Evolutionary conservation across 2,797 vertebrate species (phyloP), one percentile per base, ranked within the genome.

Genomic region (Acanthurus leucopareius): DNA sequence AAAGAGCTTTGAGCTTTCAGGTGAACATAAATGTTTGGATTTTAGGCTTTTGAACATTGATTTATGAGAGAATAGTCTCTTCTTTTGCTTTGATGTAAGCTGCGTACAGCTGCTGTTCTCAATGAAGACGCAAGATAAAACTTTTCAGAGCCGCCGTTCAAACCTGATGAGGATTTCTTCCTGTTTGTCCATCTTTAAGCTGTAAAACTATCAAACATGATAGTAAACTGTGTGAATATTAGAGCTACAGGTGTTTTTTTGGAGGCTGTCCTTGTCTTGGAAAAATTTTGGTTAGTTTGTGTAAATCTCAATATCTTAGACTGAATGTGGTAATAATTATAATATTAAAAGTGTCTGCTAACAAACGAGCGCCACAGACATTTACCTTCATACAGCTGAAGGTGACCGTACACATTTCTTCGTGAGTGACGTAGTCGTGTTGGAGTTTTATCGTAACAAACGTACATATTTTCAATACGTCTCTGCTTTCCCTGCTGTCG

Each of bases 401-500:
- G 53, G 51, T 69, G 71, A 69, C 49, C 10, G 35, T 3, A 38
- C 1, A 2, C 28, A 28, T 70, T 73, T 57, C 61, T 67, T 73
- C 45, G 10, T 45, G 35, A 59, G 19, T 81, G 64, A 65, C 49
- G 47, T 73, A 14, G 52, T 65, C 25, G 1, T 35, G 22, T 73
- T 85, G 69, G 52, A 67, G 22, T 86, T 79, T 72, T 73, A 82
- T 82, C 35, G 10, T 59, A 19, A 19, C 2, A 0, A 75, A 74
- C 73, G 28, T 25, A 13, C 32, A 35, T 35, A 35, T 35, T 35
- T 35, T 35, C 14, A 71, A 72, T 56, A 16, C 45, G 40, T 42
- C 59, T 70, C 62, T 60, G 38, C 13, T 59, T 22, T 60, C 72
- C 65, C 78, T 52, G 52, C 61, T 85, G 60, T 73, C 17, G 54